Conservation (phyloP, 2,797 vertebrate species). For the Coracias cyanogaster region DNA sequence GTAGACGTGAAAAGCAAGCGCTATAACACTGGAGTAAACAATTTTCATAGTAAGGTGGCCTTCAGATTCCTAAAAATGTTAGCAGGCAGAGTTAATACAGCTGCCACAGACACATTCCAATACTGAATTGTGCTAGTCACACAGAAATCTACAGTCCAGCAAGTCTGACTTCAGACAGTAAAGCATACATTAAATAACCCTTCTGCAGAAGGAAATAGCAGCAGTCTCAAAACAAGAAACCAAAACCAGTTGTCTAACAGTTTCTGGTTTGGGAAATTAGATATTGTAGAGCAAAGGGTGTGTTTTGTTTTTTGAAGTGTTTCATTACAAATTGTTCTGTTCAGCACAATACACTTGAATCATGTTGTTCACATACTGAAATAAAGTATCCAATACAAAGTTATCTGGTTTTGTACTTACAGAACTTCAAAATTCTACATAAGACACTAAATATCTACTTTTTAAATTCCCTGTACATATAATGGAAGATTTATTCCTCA, state of each 20-base stretch:
- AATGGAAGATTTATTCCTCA: not conserved
- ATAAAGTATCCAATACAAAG: not conserved
- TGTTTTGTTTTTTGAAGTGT: not conserved
- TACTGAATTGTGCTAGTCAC: not conserved
- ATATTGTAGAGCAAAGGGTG: not conserved
- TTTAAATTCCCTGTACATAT: not conserved
- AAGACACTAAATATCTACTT: not conserved
- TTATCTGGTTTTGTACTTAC: not conserved
- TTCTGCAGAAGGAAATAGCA: not conserved
- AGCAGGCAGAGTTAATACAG: not conserved
- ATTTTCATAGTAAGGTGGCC: not conserved
- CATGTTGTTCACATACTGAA: not conserved
- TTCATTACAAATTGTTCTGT: not conserved
- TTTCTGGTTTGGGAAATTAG: not conserved
- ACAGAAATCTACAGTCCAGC: not conserved
- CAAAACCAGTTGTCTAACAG: not conserved
- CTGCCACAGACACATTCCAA: not conserved
- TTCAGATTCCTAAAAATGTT: not conserved
- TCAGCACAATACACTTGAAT: not conserved
- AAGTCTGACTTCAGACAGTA: not conserved
- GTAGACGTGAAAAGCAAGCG: not conserved
- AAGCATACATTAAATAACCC: not conserved
- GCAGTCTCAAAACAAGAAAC: not conserved
- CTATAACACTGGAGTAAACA: not conserved
- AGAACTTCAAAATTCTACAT: not conserved